Base-by-base conservation (phyloP, 2,797 vertebrate species). In the Notolabrus celidotus region DNA sequence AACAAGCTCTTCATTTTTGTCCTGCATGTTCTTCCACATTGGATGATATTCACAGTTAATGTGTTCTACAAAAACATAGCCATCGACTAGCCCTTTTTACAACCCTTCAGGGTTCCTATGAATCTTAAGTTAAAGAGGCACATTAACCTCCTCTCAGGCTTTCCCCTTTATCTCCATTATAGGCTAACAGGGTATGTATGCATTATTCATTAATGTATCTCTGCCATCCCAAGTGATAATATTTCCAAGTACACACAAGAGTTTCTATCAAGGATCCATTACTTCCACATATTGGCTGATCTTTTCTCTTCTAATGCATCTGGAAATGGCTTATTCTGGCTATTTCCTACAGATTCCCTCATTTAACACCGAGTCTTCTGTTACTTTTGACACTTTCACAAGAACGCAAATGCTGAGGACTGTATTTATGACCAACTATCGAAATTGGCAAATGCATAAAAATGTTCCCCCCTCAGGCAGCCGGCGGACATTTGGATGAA, bases 71-170 rank as follows among this genome's bases (percentile, higher is more conserved):
- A 87, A 86, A 87, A 76, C 70, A 75, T 58, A 81, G 67, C 83
- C 69, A 67, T 71, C 79, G 73, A 77, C 75, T 83, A 90, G 88
- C 88, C 85, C 85, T 89, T 89, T 87, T 86, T 78, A 76, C 62
- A 83, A 67, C 81, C 82, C 83, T 42, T 68, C 51, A 59, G 68
- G 71, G 74, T 88, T 88, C 72, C 69, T 84, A 69, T 89, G 77
- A 86, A 86, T 88, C 70, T 80, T 72, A 75, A 79, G 76, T 81
- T 87, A 85, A 87, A 88, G 89, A 88, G 87, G 82, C 76, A 87
- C 89, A 83, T 86, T 89, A 83, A 89, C 89, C 84, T 89, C 81
- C 66, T 78, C 78, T 71, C 57, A 76, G 64, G 79, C 80, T 57
- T 78, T 77, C 47, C 47, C 47, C 77, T 88, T 87, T 67, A 74